Percentiles rank a stretch among this genome's conserved stretches.
Evolutionary conservation across 2,888 invertebrate species (phyloP).

Genomic region (Trypoxylon attenuatum): DNA sequence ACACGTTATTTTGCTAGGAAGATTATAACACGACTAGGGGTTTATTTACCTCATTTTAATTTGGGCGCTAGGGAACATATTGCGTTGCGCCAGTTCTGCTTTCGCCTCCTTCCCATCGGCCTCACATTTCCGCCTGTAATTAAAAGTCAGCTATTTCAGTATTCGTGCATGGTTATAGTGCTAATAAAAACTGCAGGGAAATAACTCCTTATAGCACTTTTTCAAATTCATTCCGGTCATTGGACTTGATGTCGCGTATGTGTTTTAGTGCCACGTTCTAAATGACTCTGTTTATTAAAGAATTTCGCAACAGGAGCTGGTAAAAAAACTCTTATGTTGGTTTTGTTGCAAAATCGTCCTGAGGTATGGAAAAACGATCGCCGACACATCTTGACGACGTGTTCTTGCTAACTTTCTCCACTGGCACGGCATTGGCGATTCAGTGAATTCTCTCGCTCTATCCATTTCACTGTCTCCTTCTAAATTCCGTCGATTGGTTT

Average conservation of each 20-base stretch:
- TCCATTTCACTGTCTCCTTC: constrained; percentile 4
- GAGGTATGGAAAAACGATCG: neutral
- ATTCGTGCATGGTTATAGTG: constrained; percentile 1
- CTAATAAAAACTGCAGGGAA: neutral
- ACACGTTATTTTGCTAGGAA: neutral
- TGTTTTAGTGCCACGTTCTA: no score
- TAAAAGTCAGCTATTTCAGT: constrained; percentile 34
- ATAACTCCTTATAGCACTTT: no score
- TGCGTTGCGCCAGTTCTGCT: constrained; percentile 72
- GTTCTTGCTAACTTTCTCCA: constrained; percentile 27
- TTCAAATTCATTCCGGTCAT: no score
- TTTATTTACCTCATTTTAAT: constrained; percentile 73
- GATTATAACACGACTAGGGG: constrained; percentile 1
- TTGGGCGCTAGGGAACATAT: constrained; percentile 74
- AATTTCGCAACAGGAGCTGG: no score
- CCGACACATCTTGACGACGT: neutral
- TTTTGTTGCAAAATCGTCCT: neutral
- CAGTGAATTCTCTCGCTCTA: constrained; percentile 1
- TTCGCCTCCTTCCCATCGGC: constrained; percentile 73
- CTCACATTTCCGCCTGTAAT: constrained; percentile 74
- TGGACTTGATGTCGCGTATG: no score
- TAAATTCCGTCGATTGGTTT: constrained; percentile 26
- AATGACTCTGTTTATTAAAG: no score
- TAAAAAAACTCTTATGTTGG: neutral
- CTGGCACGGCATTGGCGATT: constrained; percentile 12